Evolutionary conservation across 2,797 vertebrate genomes (phyloP), one percentile per base, ranked within the genome.

Genomic region (Sebastes alutus): DNA sequence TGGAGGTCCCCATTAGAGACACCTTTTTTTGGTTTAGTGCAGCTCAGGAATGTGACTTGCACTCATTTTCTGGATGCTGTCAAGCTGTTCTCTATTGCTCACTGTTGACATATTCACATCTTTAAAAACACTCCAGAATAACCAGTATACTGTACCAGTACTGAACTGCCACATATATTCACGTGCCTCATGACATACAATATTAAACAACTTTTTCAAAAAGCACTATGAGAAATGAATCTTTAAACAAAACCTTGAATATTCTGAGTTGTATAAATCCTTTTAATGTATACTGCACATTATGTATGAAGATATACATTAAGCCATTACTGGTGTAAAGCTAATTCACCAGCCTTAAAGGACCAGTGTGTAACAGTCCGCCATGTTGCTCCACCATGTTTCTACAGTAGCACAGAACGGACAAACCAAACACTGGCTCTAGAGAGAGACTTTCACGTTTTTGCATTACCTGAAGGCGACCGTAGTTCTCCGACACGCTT

Each of bases 1-100:
- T 68, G 33, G 42, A 84, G 72, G 63, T 76, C 66, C 58, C 75
- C 58, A 68, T 85, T 80, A 80, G 83, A 77, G 78, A 78, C 80
- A 86, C 61, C 55, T 87, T 86, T 76, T 80, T 87, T 72, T 84
- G 29, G 33, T 80, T 89, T 77, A 77, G 72, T 35, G 49, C 30
- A 20, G 56, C 75, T 80, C 61, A 84, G 87, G 90, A 94, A 91
- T 92, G 87, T 87, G 77, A 87, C 77, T 84, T 38, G 23, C 18
- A 61, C 23, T 78, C 59, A 78, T 69, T 84, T 81, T 59, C 69
- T 49, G 20, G 83, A 79, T 67, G 55, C 79, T 88, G 73, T 67
- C 67, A 86, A 82, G 81, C 79, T 88, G 78, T 72, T 86, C 38
- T 70, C 30, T 25, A 30, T 77, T 20, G 38, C 42, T 80, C 64